Evolutionary conservation across 1,140 invertebrate species (phyloP), one percentile per base, ranked within the genome.

Genomic region (Gonioctena quinquepunctata): DNA sequence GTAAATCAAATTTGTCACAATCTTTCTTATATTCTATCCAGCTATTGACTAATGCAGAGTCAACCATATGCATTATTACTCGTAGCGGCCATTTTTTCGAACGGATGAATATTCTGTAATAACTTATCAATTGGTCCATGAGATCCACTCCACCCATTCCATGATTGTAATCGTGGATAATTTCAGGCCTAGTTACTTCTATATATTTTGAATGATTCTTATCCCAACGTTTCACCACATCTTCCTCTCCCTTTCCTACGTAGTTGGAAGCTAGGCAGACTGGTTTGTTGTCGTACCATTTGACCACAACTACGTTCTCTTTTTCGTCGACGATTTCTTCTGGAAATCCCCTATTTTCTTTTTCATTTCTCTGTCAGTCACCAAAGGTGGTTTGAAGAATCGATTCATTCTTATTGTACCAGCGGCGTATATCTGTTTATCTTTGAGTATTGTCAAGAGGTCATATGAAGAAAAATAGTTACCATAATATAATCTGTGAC

Each of bases 401-500:
- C 78, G 77, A 69, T 83, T 80, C n/a, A 80, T 68, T 70, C 79
- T 75, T 61, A 75, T 71, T 66, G 79, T 83, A 63, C 82, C 33
- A 50, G 79, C 70, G 65, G 82, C 81, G 77, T 73, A 77, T 67
- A 84, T 80, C 16, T 77, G 72, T 79, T 74, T 80, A 7, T 69
- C 68, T 77, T 80, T 79, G 22, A 84, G 61, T 60, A 74, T 71
- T 77, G 82, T 75, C 59, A 84, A 66, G 19, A 84, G 22, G 66
- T 81, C 68, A 67, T 81, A 82, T 4, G 78, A 80, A 18, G 79
- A 77, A 74, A 84, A 83, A 71, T 77, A 81, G 66, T 80, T 80
- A 68, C 79, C 75, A 66, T 42, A 74, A 60, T 57, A 68, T 13
- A 74, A 28, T n/a, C 49, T 23, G 49, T 59, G 68, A 26, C 75